Conservation (phyloP, 2,113 vertebrate species). For the Syrrhaptes paradoxus region DNA sequence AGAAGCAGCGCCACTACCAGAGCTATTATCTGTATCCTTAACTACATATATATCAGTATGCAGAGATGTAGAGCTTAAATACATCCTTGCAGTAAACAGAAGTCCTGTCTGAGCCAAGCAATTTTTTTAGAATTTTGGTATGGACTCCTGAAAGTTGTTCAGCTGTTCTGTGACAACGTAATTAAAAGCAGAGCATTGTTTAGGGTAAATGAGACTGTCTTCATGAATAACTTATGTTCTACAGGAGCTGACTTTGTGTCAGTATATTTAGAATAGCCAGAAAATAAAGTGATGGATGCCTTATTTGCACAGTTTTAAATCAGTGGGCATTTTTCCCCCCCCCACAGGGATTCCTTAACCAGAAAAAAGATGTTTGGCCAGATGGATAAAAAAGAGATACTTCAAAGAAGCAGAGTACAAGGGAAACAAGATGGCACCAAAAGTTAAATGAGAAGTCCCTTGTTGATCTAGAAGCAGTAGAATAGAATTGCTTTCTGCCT, state of each 20-base stretch:
- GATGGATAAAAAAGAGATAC: neutral
- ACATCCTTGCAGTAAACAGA: neutral
- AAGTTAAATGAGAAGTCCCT: neutral
- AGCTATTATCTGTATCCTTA: neutral
- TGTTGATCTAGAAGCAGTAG: neutral
- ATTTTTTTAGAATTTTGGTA: neutral
- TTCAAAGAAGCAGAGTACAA: neutral
- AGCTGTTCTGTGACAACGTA: neutral
- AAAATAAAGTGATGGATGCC: neutral
- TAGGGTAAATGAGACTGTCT: conserved; percentile 44
- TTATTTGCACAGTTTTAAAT: neutral
- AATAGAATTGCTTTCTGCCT: conserved; percentile 20
- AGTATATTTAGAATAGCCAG: neutral
- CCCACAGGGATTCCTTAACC: neutral
- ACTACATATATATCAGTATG: neutral
- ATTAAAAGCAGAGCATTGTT: conserved; percentile 41
- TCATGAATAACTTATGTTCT: conserved; percentile 38
- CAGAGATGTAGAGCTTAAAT: neutral
- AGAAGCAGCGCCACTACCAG: neutral
- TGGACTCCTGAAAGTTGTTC: conserved; percentile 22
- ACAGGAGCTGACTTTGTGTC: neutral
- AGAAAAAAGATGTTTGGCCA: neutral
- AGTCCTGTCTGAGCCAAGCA: neutral
- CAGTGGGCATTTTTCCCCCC: neutral
- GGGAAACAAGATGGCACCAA: neutral